Evolutionary conservation across 2,888 invertebrate genomes (phyloP), one percentile per base, ranked within the genome.

Genomic region (Rhaphigaster nebulosa): DNA sequence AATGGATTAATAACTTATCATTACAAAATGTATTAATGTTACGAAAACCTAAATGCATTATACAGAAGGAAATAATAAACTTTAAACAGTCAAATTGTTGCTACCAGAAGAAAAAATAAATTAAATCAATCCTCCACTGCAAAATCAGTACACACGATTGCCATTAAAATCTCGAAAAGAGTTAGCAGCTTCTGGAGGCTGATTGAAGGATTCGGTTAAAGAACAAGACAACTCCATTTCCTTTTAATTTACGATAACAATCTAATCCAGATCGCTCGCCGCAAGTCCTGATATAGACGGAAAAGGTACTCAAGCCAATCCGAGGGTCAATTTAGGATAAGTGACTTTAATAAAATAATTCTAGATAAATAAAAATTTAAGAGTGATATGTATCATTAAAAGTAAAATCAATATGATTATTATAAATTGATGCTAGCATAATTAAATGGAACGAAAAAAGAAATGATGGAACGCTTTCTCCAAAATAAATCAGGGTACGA

Each of bases 201-300:
- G 70, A 70, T 34, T 34, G 70, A 70, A 70, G 70, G 70, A 34
- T 70, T 70, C 70, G 34, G 70, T 20, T 70, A 38, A 70, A 70
- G 70, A 70, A 70, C 70, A 70, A 34, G 70, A 70, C 70, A 70
- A 70, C 70, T 70, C 70, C 70, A 70, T 70, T 70, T 70, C 70
- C 70, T 70, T 70, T 34, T 70, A 70, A 70, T 70, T 70, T 70
- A 70, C 70, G 70, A 70, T 70, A 34, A 34, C 34, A 70, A 34
- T 70, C 29, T 3, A 2, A 65, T 70, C 34, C 29, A 34, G 70
- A 70, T 12, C 34, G 6, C 34, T 18, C 34, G 1, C 20, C 5
- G 18, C 38, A 70, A 60, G n/a, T n/a, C 60, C 60, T 60, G n/a
- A n/a, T 60, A 15, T 20, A 29, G 70, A 3, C 2, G 34, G 70